Evolutionary conservation across 92 coral and sea anemone genomes (phyloP).

Genomic region (Chrysogorgia sp.): DNA sequence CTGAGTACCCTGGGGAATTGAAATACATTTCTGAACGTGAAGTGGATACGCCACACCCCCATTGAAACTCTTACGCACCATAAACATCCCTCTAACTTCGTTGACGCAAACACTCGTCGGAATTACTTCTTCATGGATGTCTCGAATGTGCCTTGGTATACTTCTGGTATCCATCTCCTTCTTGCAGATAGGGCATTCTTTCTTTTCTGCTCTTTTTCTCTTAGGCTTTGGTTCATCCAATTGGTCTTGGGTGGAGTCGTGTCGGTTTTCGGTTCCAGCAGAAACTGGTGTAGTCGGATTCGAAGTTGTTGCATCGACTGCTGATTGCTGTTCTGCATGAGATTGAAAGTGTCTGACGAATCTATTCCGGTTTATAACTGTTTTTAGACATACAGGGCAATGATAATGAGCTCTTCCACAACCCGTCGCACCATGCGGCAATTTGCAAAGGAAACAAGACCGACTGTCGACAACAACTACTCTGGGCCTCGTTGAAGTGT

Average conservation of each 20-base stretch:
- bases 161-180: conserved; percentile 55
- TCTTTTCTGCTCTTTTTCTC: conserved; percentile 2
- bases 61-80: conserved; percentile 44
- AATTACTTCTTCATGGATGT: conserved; percentile 12
- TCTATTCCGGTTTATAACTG: conserved; percentile 22
- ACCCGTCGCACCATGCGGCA: conserved; percentile 13
- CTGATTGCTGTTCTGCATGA: not conserved
- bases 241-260: not conserved
- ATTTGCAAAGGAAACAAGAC: conserved; percentile 40
- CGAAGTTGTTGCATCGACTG: not conserved
- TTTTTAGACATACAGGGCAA: conserved; percentile 26
- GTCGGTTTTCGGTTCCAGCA: not conserved
- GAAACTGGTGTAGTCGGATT: not conserved
- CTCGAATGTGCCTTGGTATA: conserved; percentile 51
- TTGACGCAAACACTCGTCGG: conserved; percentile 40
- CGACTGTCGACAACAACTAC: conserved; percentile 22
- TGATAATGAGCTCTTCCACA: conserved; percentile 35
- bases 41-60: conserved; percentile 60
- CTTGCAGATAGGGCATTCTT: conserved; percentile 56
- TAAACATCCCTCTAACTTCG: conserved; percentile 40
- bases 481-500: too few relatives aligned
- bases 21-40: conserved; percentile 51
- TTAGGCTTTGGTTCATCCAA: not conserved
- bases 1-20: not conserved
- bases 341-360: conserved; percentile 7